phyloP scores from a whole-genome alignment of 2,113 vertebrate species.

The Charina bottae region DNA sequence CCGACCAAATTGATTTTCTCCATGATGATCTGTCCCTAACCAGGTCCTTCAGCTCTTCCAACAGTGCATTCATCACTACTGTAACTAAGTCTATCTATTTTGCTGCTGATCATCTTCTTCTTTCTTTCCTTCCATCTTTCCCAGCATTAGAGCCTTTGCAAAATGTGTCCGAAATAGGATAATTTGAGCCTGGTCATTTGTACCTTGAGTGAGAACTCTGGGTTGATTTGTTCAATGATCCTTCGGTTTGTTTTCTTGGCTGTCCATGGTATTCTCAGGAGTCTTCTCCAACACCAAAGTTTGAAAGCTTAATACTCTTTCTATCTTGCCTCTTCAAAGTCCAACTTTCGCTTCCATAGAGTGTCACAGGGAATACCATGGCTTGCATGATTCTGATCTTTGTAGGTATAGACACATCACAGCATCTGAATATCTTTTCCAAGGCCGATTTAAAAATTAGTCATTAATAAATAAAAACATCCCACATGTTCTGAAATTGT shows the following conservation, averaged over 20 bases:
- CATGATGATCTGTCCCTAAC: neutral
- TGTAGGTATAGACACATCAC: neutral
- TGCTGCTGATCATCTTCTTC: neutral
- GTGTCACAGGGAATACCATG: neutral
- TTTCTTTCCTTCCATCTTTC: neutral
- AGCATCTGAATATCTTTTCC: neutral
- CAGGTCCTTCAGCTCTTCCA: neutral
- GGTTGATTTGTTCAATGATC: neutral
- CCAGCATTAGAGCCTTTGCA: neutral
- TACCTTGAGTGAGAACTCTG: neutral
- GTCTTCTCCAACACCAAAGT: neutral
- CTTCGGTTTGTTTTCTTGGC: neutral
- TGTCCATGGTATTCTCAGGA: neutral
- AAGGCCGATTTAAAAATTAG: neutral
- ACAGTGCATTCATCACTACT: neutral
- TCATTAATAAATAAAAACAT: neutral
- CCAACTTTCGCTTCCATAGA: neutral
- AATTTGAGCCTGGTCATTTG: neutral
- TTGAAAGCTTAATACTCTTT: neutral
- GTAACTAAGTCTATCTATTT: neutral
- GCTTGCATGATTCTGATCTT: neutral
- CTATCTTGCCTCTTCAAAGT: neutral
- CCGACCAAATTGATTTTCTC: neutral
- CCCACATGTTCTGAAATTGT: neutral
- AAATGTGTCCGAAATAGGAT: neutral